These are phyloP conservation scores for Drosophila truncata DNA, from an alignment of 1,140 invertebrate species.

Conservation along the genomic window DNA sequence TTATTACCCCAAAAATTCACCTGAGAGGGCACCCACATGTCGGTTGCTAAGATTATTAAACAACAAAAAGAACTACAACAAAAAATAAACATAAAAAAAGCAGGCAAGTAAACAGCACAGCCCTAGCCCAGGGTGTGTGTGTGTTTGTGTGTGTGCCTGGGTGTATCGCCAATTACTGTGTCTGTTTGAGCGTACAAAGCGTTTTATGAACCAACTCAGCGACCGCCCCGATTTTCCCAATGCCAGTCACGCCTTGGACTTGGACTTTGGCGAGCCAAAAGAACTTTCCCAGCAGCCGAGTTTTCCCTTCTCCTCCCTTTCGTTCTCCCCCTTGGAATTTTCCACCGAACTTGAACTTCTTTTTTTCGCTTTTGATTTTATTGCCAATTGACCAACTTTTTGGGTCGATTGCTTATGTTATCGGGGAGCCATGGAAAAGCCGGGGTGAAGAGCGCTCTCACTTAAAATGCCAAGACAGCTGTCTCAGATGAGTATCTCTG, in stretches of 20 bases:
- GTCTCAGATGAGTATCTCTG: slow-evolving; percentile 58
- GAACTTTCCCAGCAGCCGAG: slow-evolving; percentile 52
- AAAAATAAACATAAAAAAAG: background rate
- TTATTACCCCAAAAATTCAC: background rate
- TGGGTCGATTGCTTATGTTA: slow-evolving; percentile 72
- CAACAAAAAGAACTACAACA: background rate
- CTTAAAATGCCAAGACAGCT: slow-evolving; percentile 66
- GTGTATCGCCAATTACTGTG: slow-evolving; percentile 80
- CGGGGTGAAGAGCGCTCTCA: slow-evolving; percentile 24
- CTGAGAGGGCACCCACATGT: background rate
- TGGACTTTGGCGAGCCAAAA: slow-evolving; percentile 68
- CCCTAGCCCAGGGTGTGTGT: slow-evolving; percentile 18
- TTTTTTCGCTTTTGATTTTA: slow-evolving; percentile 78
- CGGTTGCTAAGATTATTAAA: background rate
- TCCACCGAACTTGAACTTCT: slow-evolving; percentile 53
- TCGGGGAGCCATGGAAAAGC: slow-evolving; percentile 9
- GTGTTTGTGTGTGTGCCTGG: background rate
- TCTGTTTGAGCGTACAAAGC: slow-evolving; percentile 83
- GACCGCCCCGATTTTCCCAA: slow-evolving; percentile 54
- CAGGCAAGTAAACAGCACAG: slow-evolving; percentile 28
- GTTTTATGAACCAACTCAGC: slow-evolving; percentile 78
- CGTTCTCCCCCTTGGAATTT: background rate
- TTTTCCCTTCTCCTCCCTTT: background rate
- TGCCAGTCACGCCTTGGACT: slow-evolving; percentile 67
- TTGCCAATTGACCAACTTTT: slow-evolving; percentile 82